Evolutionary conservation across 2,888 invertebrate genomes (phyloP).

Genomic region (Marronus borbonicus): DNA sequence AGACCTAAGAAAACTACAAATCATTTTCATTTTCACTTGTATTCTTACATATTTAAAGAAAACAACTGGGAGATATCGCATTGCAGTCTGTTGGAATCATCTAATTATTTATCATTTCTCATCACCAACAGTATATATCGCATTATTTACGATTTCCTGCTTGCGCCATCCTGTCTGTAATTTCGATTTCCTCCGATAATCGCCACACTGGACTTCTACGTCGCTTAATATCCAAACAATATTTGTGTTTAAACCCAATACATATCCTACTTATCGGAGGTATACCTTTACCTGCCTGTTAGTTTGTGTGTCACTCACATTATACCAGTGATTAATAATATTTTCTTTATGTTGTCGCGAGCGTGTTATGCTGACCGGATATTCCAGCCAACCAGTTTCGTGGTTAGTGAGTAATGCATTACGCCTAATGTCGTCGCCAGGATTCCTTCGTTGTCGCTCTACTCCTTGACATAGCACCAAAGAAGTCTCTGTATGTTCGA

Average conservation of each 20-base stretch:
- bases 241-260: not conserved
- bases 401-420: conserved; percentile 27
- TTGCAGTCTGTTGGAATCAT: too few relatives aligned
- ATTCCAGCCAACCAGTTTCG: conserved; percentile 32
- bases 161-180: not conserved
- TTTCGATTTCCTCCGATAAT: not conserved
- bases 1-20: too few relatives aligned
- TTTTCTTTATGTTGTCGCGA: conserved; percentile 19
- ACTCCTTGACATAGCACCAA: conserved; percentile 32
- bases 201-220: not conserved
- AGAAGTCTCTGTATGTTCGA: conserved; percentile 23
- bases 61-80: too few relatives aligned
- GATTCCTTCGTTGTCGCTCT: conserved; percentile 21
- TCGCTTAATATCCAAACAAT: not conserved
- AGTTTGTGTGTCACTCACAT: conserved; percentile 38
- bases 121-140: too few relatives aligned
- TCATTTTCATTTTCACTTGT: too few relatives aligned
- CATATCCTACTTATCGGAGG: not conserved
- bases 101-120: too few relatives aligned
- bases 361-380: conserved; percentile 29
- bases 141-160: too few relatives aligned
- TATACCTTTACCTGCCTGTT: not conserved
- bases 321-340: conserved; percentile 29
- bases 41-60: too few relatives aligned
- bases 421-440: conserved; percentile 28